A percentile compares a stretch with the other conserved stretches of the same genome.
phyloP scores from a whole-genome alignment of 1,140 invertebrate genomes.

The Helicoverpa armigera region DNA sequence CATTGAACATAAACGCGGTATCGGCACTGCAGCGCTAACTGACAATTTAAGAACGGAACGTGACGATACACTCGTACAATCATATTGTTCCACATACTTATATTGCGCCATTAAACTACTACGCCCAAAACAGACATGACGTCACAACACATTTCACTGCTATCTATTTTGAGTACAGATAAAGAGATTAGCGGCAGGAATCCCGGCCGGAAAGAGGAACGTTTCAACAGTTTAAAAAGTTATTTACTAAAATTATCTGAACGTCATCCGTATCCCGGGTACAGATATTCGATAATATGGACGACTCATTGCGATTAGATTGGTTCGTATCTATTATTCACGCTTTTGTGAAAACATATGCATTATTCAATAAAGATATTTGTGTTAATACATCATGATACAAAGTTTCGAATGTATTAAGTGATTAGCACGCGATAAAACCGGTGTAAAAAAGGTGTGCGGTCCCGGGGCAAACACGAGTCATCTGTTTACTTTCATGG shows the following conservation, averaged over 20 bases:
- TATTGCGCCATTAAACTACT: background rate
- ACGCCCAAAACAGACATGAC: conserved; percentile 24
- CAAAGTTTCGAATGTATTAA: conserved; percentile 1
- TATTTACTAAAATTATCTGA: conserved; percentile 23
- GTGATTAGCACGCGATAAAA: conserved; percentile 10
- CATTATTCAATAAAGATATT: conserved; percentile 36
- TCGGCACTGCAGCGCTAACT: background rate
- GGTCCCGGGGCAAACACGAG: background rate
- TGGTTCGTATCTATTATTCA: conserved; percentile 11
- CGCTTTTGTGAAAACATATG: conserved; percentile 8
- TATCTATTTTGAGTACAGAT: conserved; percentile 41
- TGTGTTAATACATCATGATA: conserved; percentile 19
- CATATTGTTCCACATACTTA: conserved; percentile 13
- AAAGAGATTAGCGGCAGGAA: conserved; percentile 32
- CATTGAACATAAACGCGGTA: background rate
- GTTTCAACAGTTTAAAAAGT: conserved; percentile 8
- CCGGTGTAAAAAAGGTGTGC: background rate
- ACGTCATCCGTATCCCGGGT: background rate
- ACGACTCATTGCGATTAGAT: conserved; percentile 17
- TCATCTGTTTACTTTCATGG: background rate
- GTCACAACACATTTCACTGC: conserved; percentile 27
- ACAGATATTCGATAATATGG: background rate
- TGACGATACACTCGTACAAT: conserved; percentile 21
- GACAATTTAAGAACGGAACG: conserved; percentile 10
- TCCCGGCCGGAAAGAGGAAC: conserved; percentile 15